A percentile compares a stretch with the other conserved stretches of the same genome.
Conservation (phyloP, 2,888 invertebrate genomes). For the Carterocephalus palaemon region DNA sequence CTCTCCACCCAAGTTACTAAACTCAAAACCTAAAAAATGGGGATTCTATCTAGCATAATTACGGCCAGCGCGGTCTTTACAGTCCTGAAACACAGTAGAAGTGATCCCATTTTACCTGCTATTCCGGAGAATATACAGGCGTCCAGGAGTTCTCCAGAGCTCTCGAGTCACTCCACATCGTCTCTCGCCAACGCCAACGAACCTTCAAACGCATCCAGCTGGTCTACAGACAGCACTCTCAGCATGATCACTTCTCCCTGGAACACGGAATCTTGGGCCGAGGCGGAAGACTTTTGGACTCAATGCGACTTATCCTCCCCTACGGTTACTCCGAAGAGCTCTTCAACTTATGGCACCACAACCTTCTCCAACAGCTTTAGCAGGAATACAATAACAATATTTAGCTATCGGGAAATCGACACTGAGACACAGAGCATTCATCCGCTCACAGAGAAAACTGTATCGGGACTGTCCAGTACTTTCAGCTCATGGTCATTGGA, state of each 20-base stretch:
- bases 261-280: conserved; percentile 43
- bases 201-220: conserved; percentile 1
- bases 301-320: conserved; percentile 7
- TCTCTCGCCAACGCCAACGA: conserved; percentile 9
- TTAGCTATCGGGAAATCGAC: background rate
- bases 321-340: conserved; percentile 34
- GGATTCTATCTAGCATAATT: background rate
- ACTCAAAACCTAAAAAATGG: background rate
- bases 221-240: conserved; percentile 39
- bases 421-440: conserved; percentile 1
- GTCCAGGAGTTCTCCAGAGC: conserved; percentile 25
- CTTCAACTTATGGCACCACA: conserved; percentile 33
- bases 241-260: conserved; percentile 54
- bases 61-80: background rate
- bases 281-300: background rate
- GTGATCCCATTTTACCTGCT: background rate
- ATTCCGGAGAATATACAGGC: background rate
- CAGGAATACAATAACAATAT: conserved; percentile 14
- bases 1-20: conserved; percentile 1
- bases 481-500: conserved; percentile 49
- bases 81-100: background rate
- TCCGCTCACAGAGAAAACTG: background rate
- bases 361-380: conserved; percentile 7
- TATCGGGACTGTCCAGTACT: conserved; percentile 25
- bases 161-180: background rate